Base-by-base conservation (phyloP, 2,113 vertebrate genomes). In the Nettapus auritus region DNA sequence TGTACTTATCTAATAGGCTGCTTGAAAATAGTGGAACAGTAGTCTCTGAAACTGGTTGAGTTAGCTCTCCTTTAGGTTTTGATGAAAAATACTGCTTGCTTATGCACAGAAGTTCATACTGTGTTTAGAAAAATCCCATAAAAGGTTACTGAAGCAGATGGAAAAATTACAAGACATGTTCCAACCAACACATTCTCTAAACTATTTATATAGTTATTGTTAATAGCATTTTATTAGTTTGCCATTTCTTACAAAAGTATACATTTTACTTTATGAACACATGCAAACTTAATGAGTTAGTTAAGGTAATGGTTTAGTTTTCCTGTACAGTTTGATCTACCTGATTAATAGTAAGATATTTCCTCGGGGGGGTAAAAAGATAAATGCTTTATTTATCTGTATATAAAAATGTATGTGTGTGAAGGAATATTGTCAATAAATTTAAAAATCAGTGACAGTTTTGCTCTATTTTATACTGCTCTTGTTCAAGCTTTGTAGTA, bases 261-360 rank as follows among this genome's bases (percentile, higher is more conserved):
- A 29, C 94, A 59, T 94, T 94, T 83, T 94, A 17, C 67, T 95
- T 86, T 67, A 87, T 86, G 78, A 91, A 87, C 75, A 18, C 53
- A 70, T 88, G 64, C 23, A 90, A 88, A 94, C 48, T 75, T 59
- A 82, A 56, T 89, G 74, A 82, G 19, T 73, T 52, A 25, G 50
- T 52, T 52, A 52, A 52, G 87, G 48, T 83, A 76, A 82, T 66
- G 12, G 20, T 94, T 96, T 52, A 31, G 86, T 89, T 57, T 91
- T 92, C 73, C 74, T 88, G 36, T 66, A 33, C 33, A 57, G 17
- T 79, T 85, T 81, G 55, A 66, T 53, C 53, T 86, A 86, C n/a
- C 70, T 88, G 25, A 36, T 83, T 33, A 84, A 88, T 74, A 88
- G 14, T 38, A 50, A 85, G 12, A 21, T 64, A 38, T 5, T 85